Conservation (phyloP, 2,888 invertebrate genomes). For the Sacculina carcini region DNA sequence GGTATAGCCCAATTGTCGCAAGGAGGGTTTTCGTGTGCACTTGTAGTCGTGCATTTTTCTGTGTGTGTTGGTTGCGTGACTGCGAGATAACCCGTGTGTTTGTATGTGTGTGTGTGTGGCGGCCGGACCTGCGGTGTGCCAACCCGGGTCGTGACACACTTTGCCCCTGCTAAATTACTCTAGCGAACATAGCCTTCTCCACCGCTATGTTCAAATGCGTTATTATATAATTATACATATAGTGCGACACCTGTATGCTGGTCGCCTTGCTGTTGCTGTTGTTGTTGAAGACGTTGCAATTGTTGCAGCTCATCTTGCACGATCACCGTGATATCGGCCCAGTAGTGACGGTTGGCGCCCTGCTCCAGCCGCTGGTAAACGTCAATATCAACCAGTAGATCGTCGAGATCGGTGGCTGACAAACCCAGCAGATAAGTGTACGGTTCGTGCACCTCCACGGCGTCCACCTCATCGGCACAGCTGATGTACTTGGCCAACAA, state of each 20-base stretch:
- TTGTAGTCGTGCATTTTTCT: too few species aligned
- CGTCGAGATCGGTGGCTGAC: conserved; percentile 69
- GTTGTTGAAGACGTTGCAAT: conserved; percentile 41
- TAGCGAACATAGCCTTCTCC: too few species aligned
- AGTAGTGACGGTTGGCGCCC: conserved; percentile 64
- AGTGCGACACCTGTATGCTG: not conserved
- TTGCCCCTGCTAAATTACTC: too few species aligned
- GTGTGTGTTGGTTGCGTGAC: too few species aligned
- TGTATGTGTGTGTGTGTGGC: too few species aligned
- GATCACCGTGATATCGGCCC: conserved; percentile 86
- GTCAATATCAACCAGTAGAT: conserved; percentile 83
- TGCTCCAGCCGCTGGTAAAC: conserved; percentile 75
- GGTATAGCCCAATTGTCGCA: too few species aligned
- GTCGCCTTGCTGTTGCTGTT: conserved; percentile 26
- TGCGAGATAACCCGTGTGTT: too few species aligned
- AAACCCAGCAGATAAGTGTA: conserved; percentile 81
- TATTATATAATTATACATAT: too few species aligned
- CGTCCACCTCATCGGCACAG: conserved; percentile 55
- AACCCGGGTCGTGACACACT: too few species aligned
- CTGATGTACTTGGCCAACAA: conserved; percentile 84
- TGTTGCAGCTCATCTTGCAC: conserved; percentile 77
- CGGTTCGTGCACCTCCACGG: conserved; percentile 94
- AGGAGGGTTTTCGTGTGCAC: too few species aligned
- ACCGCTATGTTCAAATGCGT: too few species aligned
- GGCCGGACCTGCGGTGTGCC: too few species aligned